Base-by-base conservation (phyloP, 2,888 invertebrate species). In the Apomyelois bistriatella region DNA sequence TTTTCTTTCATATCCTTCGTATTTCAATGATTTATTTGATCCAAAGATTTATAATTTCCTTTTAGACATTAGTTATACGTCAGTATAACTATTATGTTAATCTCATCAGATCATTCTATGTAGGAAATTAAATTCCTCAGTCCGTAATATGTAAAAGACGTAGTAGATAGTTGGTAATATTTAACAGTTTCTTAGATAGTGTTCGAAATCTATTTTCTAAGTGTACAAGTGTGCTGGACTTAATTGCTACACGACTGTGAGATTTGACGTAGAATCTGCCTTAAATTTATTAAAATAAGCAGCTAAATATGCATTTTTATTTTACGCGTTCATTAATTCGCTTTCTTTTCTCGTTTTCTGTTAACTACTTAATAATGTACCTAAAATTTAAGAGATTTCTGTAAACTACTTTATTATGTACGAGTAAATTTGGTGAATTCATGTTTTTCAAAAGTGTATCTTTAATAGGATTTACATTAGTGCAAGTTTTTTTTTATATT, bases 1-100 rank as follows among this genome's bases (percentile, higher is more conserved):
- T 40, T 17, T 15, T 38, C 9, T 16, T 40, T 51, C 54, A 56
- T 48, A 57, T 56, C 54, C 40, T 66, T 55, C 58, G 48, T 63
- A 53, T 62, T 61, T 37, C 61, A 67, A 68, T 74, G 65, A 66
- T 74, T 74, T 55, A 60, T 74, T 46, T 62, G 66, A 64, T 72
- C 80, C 80, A 80, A 80, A 80, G 78, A 80, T 70, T 61, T 67
- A 65, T n/a, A n/a, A n/a, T 61, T 60, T 61, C 58, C 42, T 46
- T 61, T 53, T 40, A 51, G 53, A 16, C 40, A 46, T 58, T 60
- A 54, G 67, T 73, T 77, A 71, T 74, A 69, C 64, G 35, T 30
- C 12, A 38, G 63, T 71, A 71, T 73, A 74, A 62, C 66, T 46
- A 15, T 46, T 57, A 53, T 43, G 51, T 52, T 58, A 58, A 41